These are phyloP conservation scores for Idaea aversata DNA, from an alignment of 2,888 invertebrate species.

Conservation along the genomic window DNA sequence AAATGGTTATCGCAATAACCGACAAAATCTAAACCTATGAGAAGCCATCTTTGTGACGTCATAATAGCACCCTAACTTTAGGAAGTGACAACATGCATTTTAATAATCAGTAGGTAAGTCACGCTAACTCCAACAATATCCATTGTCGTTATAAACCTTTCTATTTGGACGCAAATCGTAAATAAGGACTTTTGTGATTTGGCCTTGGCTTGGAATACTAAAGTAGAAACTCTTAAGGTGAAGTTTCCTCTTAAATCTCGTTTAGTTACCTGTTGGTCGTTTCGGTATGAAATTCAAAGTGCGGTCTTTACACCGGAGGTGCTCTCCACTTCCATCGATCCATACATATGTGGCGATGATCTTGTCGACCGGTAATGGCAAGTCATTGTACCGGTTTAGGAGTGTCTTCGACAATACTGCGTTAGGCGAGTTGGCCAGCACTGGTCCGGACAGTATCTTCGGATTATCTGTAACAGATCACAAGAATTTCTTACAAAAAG, in stretches of 20 bases:
- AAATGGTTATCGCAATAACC: too few species aligned
- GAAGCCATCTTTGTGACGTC: too few species aligned
- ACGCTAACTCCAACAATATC: too few species aligned
- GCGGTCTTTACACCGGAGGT: constrained; percentile 92
- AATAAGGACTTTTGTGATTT: too few species aligned
- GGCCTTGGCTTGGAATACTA: too few species aligned
- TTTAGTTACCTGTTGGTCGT: constrained; percentile 83
- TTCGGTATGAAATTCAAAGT: constrained; percentile 91
- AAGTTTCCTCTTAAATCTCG: not conserved
- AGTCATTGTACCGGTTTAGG: constrained; percentile 85
- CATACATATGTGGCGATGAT: constrained; percentile 94
- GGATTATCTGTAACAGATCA: constrained; percentile 59
- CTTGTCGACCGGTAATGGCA: constrained; percentile 88
- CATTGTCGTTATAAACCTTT: too few species aligned
- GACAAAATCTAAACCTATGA: too few species aligned
- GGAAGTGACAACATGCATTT: too few species aligned
- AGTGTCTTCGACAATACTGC: constrained; percentile 89
- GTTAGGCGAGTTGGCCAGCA: constrained; percentile 87
- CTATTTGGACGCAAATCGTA: too few species aligned
- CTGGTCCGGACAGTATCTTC: constrained; percentile 72
- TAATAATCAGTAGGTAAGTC: too few species aligned
- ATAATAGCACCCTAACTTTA: too few species aligned
- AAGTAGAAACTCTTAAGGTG: not conserved
- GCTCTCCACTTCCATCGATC: constrained; percentile 96
- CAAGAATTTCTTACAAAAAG: constrained; percentile 4